phyloP scores from a whole-genome alignment of 2,113 vertebrate species.

The Numenius arquata region DNA sequence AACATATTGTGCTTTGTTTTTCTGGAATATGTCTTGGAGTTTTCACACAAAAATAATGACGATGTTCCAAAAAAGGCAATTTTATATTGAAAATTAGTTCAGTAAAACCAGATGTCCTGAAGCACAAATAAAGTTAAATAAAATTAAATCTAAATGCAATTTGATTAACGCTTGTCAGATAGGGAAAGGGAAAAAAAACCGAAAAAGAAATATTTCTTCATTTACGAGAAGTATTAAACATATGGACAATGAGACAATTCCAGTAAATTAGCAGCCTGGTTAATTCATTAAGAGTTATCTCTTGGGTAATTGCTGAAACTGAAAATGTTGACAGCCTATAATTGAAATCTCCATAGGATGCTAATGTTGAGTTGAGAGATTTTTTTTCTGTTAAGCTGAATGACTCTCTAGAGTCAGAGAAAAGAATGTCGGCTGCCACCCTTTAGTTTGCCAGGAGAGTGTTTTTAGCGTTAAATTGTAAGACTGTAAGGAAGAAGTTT shows the following conservation, averaged over 20 bases:
- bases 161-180: constrained; percentile 22
- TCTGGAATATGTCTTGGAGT: neutral
- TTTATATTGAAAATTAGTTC: neutral
- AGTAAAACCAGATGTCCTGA: neutral
- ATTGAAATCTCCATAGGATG: constrained; percentile 7
- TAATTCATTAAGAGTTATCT: constrained; percentile 44
- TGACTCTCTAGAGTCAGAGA: neutral
- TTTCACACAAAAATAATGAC: neutral
- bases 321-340: constrained; percentile 39
- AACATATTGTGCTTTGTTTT: neutral
- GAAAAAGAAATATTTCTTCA: neutral
- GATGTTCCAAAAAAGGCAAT: neutral
- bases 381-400: constrained; percentile 23
- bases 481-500: neutral
- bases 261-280: constrained; percentile 28
- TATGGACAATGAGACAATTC: constrained; percentile 6
- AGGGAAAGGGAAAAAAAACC: neutral
- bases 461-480: neutral
- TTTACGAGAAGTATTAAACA: neutral
- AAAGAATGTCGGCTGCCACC: neutral
- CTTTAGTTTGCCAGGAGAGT: neutral
- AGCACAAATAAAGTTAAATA: neutral
- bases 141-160: neutral
- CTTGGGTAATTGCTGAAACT: constrained; percentile 25
- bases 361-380: constrained; percentile 12